A percentile compares a stretch with the other conserved stretches of the same genome.
phyloP scores from a whole-genome alignment of 2,888 invertebrate genomes.

The Ptilodon capucinus region DNA sequence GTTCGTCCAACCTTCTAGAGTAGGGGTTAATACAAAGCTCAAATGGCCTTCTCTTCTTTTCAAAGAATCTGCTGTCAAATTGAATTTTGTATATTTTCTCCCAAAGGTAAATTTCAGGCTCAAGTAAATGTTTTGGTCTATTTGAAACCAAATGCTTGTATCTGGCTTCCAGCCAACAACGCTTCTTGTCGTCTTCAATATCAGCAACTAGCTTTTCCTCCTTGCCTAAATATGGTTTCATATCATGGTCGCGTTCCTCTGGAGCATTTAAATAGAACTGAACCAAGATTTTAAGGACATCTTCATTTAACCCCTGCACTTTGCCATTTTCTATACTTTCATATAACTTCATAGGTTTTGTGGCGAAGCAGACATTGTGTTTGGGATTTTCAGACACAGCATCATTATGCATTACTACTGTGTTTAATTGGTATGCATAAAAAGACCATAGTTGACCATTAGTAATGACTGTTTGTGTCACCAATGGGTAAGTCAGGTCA shows the following conservation, averaged over 20 bases:
- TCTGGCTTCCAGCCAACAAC: slow-evolving; percentile 86
- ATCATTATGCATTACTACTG: slow-evolving; percentile 85
- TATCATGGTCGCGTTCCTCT: slow-evolving; percentile 80
- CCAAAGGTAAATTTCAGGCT: slow-evolving; percentile 90
- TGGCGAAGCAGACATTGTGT: slow-evolving; percentile 91
- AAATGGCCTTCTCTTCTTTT: slow-evolving; percentile 87
- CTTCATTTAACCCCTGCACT: slow-evolving; percentile 90
- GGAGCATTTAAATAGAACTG: slow-evolving; percentile 89
- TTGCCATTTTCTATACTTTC: slow-evolving; percentile 88
- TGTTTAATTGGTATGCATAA: slow-evolving; percentile 96
- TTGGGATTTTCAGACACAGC: slow-evolving; percentile 85
- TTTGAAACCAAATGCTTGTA: slow-evolving; percentile 88
- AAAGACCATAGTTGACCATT: slow-evolving; percentile 95
- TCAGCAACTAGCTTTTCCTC: slow-evolving; percentile 84
- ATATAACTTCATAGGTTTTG: slow-evolving; percentile 87
- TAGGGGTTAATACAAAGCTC: slow-evolving; percentile 84
- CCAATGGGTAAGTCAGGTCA: slow-evolving; percentile 95
- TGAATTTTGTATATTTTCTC: slow-evolving; percentile 91
- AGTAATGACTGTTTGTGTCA: slow-evolving; percentile 93
- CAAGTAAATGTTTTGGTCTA: slow-evolving; percentile 82
- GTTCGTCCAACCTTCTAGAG: slow-evolving; percentile 85
- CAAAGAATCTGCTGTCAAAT: slow-evolving; percentile 86
- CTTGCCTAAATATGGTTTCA: slow-evolving; percentile 88
- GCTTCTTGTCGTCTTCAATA: slow-evolving; percentile 85
- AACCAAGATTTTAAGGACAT: slow-evolving; percentile 87